Base-by-base conservation (phyloP, 2,113 vertebrate genomes). In the Tenrec ecaudatus region DNA sequence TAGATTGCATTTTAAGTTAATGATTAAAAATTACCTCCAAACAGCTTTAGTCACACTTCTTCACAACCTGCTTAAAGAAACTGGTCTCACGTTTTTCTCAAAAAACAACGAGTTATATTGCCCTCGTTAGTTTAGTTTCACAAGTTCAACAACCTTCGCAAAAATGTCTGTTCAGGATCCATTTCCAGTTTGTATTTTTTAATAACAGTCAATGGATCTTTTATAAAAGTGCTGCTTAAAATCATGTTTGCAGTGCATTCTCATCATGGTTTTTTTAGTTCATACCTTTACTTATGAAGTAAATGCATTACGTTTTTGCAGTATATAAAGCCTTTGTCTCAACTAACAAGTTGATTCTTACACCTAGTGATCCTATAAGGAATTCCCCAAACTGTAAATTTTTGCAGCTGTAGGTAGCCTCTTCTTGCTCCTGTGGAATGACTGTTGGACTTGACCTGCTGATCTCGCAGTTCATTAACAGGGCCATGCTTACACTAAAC, bases 211-310 rank as follows among this genome's bases (percentile, higher is more conserved):
- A 43, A 77, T 82, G 0, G 43, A 25, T 31, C 27, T 87, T 40
- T 47, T 40, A 38, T 53, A 73, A 82, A 82, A 82, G 20, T 9
- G 66, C 8, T 76, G 29, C 6, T 14, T 64, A n/a, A 1, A 79
- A 20, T 2, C 6, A 6, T 38, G 47, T 2, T 68, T 40, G 7
- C 3, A 17, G 1, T 1, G 0, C 25, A 68, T 71, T 29, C 20
- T 57, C 19, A 60, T 68, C 8, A 0, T 22, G 2, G 8, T 27
- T 43, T 84, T 88, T 57, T 53, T 53, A 1, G 68, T 36, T 33
- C 33, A 62, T 3, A 4, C 0, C 38, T 69, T 82, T 6, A 11
- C 53, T 29, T 31, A 36, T 16, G 53, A 57, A 58, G 38, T 31
- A 89, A 62, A 53, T n/a, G 0, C 1, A 20, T 2, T 29, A 33